These are phyloP conservation scores for Centropus unirufus DNA, from an alignment of 2,113 vertebrate species.

Conservation along the genomic window DNA sequence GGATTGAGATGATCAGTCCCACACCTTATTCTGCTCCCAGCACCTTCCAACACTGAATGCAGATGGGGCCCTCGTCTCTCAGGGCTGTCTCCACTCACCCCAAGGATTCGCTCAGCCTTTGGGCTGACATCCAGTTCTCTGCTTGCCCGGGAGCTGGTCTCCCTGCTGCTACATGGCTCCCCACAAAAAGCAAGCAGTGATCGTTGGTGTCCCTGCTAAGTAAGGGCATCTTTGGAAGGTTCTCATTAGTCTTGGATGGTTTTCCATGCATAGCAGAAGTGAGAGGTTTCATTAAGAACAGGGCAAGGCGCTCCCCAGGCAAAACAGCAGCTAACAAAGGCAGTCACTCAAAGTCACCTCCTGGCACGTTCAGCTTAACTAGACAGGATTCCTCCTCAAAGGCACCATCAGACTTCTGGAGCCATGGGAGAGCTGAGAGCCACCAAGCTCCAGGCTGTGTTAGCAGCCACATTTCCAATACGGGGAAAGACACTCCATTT, in stretches of 20 bases:
- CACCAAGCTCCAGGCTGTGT: not conserved
- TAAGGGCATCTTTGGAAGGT: not conserved
- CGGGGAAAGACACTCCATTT: not conserved
- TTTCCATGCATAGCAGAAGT: not conserved
- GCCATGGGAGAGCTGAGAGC: not conserved
- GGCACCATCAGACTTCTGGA: slow-evolving; percentile 33
- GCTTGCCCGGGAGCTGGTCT: not conserved
- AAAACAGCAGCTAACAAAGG: slow-evolving; percentile 5
- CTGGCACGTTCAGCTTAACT: not conserved
- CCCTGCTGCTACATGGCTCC: not conserved
- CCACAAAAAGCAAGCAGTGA: not conserved
- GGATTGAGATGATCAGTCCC: fast-evolving
- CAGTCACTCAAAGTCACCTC: slow-evolving; percentile 24
- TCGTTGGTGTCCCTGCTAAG: not conserved
- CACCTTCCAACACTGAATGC: not conserved
- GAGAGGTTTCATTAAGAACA: slow-evolving; percentile 22
- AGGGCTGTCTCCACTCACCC: not conserved
- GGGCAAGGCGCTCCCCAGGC: not conserved
- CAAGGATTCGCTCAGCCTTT: not conserved
- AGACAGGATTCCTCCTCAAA: slow-evolving; percentile 2
- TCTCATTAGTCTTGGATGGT: not conserved
- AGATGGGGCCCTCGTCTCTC: not conserved
- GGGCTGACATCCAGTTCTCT: not conserved
- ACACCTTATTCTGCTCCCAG: not conserved
- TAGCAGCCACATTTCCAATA: not conserved